phyloP scores from a whole-genome alignment of 2,888 invertebrate genomes.

The Mythimna albipuncta region DNA sequence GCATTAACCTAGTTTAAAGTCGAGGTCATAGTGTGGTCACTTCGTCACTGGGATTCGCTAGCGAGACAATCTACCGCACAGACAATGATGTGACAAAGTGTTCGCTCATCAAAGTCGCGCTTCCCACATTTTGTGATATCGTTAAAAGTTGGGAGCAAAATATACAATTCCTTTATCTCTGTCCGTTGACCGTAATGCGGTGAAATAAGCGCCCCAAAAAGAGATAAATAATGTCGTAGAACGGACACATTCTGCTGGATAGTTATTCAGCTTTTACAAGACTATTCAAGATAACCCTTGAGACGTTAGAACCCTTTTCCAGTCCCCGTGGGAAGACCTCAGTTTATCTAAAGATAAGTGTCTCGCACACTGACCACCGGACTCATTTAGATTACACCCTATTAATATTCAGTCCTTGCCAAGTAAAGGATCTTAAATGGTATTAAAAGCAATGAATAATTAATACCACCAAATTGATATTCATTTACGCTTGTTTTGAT shows the following conservation, averaged over 20 bases:
- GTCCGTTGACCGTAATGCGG: slow-evolving; percentile 54
- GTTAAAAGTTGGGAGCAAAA: slow-evolving; percentile 38
- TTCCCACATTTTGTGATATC: slow-evolving; percentile 26
- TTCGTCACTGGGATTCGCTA: slow-evolving; percentile 73
- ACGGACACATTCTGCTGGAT: slow-evolving; percentile 63
- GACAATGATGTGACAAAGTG: slow-evolving; percentile 56
- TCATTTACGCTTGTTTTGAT: slow-evolving; percentile 37
- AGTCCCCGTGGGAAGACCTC: slow-evolving; percentile 71
- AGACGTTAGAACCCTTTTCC: slow-evolving; percentile 69
- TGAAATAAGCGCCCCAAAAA: slow-evolving; percentile 53
- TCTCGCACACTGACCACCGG: slow-evolving; percentile 71
- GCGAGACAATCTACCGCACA: slow-evolving; percentile 51
- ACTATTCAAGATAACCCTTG: slow-evolving; percentile 78
- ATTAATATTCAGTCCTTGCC: slow-evolving; percentile 59
- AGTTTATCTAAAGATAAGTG: slow-evolving; percentile 72
- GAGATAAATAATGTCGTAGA: slow-evolving; percentile 65
- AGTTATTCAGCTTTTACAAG: slow-evolving; percentile 74
- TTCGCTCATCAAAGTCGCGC: slow-evolving; percentile 33
- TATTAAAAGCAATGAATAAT: slow-evolving; percentile 55
- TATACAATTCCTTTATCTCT: slow-evolving; percentile 55
- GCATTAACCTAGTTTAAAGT: slow-evolving; percentile 86
- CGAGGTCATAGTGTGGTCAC: slow-evolving; percentile 78
- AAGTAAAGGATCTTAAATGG: slow-evolving; percentile 52
- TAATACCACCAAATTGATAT: slow-evolving; percentile 46
- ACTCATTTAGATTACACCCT: slow-evolving; percentile 64